Base-by-base conservation (phyloP, 2,888 invertebrate species). In the Epiblema foenella region DNA sequence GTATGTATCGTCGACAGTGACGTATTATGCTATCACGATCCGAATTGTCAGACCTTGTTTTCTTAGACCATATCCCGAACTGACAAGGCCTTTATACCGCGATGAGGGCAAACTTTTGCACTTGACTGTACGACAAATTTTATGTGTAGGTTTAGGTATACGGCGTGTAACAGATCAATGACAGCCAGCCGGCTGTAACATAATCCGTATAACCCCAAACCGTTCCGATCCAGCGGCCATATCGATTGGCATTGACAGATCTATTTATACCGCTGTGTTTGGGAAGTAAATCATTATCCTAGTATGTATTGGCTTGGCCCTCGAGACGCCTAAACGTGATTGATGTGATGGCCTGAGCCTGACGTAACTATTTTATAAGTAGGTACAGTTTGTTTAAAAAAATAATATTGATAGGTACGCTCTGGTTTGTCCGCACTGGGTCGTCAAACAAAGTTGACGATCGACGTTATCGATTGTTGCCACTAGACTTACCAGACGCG, bases 181-280 rank as follows among this genome's bases (percentile, higher is more conserved):
- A 51, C 62, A 49, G n/a, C 33, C 17, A 51, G 62, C 20, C 63
- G n/a, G 18, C 37, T 20, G 63, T 52, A 24, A 24, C 64, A n/a
- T 37, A 15, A 64, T 39, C 42, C 64, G 33, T 39, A 39, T 52
- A 39, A 37, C 37, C 39, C 29, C 52, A 37, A n/a, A 46, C 29
- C 52, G 54, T 68, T 68, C 42, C 54, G 52, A 33, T 52, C 54
- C 60, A 62, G 54, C 54, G 54, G 15, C 51, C 60, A 42, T 60
- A 68, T 52, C 52, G 68, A 62, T 54, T 68, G 68, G 54, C 68
- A 68, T 60, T 68, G 60, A 68, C 33, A 63, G 77, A 75, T 79
- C 81, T 80, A 54, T 60, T 68, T 60, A 68, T 68, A 60, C 42
- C 51, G 51, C 7, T 17, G 20, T 15, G 18, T 46, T 57, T 17